phyloP scores from a whole-genome alignment of 1,140 invertebrate species.

The Centruroides sculpturatus region DNA sequence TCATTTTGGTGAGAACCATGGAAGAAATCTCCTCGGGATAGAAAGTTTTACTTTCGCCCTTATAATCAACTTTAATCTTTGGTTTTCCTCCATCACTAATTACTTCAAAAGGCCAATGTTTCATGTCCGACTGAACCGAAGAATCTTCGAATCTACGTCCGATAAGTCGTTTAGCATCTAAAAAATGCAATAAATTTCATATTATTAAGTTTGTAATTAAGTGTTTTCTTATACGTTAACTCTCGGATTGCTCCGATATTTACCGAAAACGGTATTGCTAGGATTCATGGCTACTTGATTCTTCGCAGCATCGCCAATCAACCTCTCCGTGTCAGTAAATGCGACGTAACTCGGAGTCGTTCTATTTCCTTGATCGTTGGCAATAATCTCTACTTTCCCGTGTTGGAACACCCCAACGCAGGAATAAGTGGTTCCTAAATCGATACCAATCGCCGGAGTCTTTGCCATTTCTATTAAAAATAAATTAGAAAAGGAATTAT shows the following conservation, averaged over 20 bases:
- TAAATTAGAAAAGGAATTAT: too few relatives aligned
- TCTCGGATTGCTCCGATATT: neutral
- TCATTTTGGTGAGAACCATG: conserved; percentile 71
- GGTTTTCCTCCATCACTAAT: conserved; percentile 28
- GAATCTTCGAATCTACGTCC: conserved; percentile 58
- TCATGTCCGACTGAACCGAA: conserved; percentile 47
- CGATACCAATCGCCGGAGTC: conserved; percentile 32
- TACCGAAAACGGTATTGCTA: conserved; percentile 59
- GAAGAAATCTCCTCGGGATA: conserved; percentile 74
- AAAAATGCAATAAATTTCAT: neutral
- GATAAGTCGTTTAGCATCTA: conserved; percentile 57
- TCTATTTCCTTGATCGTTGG: conserved; percentile 93
- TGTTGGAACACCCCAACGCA: conserved; percentile 42
- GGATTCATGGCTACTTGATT: conserved; percentile 64
- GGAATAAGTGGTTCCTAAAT: conserved; percentile 39
- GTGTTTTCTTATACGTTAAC: neutral
- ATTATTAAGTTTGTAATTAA: neutral
- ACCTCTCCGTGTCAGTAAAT: conserved; percentile 90
- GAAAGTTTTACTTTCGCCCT: conserved; percentile 61
- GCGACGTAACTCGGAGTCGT: conserved; percentile 95
- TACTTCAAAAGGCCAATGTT: conserved; percentile 41
- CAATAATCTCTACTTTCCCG: conserved; percentile 94
- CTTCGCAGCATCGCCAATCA: conserved; percentile 94
- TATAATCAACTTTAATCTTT: conserved; percentile 48
- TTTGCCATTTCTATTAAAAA: neutral